Evolutionary conservation across 1,140 invertebrate species (phyloP), one percentile per base, ranked within the genome.

Genomic region (Ridgeia piscesae): DNA sequence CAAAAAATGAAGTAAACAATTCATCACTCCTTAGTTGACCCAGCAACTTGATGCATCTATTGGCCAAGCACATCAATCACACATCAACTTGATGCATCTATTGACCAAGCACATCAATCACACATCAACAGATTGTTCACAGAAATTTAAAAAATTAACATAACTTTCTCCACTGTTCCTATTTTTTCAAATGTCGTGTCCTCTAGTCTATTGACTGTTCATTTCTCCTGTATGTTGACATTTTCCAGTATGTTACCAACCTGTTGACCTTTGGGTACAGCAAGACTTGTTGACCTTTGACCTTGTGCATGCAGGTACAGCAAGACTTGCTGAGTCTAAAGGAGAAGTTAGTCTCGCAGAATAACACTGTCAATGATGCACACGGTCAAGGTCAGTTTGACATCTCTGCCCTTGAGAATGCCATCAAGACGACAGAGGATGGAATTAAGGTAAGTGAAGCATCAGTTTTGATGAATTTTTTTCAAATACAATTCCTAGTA

Each of bases 351-450:
- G 34, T 94, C 33, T 92, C 92, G 0, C 58, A 77, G 58, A 77
- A 77, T 9, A 77, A 77, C 27, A 21, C 17, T 17, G 58, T 77
- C 58, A 77, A 14, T 77, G 58, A 77, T 34, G 93, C 94, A 35
- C 93, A 93, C 88, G 94, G 94, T 93, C 94, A 94, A 1, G 92
- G 93, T 21, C 92, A 91, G 21, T 94, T 95, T 88, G 95, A 94
- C 92, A 93, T 95, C 11, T 50, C 94, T 33, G 94, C 95, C n/a
- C 90, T 96, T 33, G 94, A 96, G 88, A 93, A 94, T 42, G 95
- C 95, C 34, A 94, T 96, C 9, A 92, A 93, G 34, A 95, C 95
- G 93, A 95, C 95, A 58, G 95, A 96, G 91, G 93, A 95, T 89
- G 95, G 94, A 0, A 91, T 96, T 14, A 95, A 95, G 94, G 95